These are phyloP conservation scores for Anodontia alba DNA, from an alignment of 2,888 invertebrate genomes.

Conservation along the genomic window DNA sequence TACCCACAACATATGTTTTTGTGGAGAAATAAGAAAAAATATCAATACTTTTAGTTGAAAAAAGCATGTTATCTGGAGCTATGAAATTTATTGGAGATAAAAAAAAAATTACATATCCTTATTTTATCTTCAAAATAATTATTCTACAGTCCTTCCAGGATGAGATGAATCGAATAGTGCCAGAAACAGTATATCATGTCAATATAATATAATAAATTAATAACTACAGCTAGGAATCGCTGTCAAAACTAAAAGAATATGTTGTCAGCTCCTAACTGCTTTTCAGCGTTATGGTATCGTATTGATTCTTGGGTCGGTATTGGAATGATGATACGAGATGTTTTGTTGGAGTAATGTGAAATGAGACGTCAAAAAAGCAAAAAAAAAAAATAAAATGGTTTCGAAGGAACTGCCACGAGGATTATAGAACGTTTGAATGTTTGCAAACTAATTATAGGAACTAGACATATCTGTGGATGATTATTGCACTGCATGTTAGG, in stretches of 20 bases:
- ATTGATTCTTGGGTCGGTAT: slow-evolving; percentile 6
- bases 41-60: too few relatives aligned
- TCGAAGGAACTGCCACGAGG: neutral
- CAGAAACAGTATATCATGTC: neutral
- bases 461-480: too few relatives aligned
- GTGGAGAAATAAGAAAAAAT: too few relatives aligned
- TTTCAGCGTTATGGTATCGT: neutral
- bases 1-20: too few relatives aligned
- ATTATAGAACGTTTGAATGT: neutral
- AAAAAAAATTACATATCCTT: too few relatives aligned
- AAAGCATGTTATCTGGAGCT: too few relatives aligned
- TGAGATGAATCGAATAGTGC: too few relatives aligned
- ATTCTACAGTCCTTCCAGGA: too few relatives aligned
- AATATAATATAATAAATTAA: slow-evolving; percentile 17
- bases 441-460: too few relatives aligned
- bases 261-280: neutral
- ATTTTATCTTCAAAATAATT: too few relatives aligned
- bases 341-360: neutral
- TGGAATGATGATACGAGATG: neutral
- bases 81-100: too few relatives aligned
- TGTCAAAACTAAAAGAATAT: neutral
- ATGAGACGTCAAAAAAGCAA: slow-evolving; percentile 5
- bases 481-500: too few relatives aligned
- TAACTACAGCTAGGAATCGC: neutral
- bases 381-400: neutral